phyloP scores from a whole-genome alignment of 2,888 invertebrate genomes.

The Lasioglossum oenotherae region DNA sequence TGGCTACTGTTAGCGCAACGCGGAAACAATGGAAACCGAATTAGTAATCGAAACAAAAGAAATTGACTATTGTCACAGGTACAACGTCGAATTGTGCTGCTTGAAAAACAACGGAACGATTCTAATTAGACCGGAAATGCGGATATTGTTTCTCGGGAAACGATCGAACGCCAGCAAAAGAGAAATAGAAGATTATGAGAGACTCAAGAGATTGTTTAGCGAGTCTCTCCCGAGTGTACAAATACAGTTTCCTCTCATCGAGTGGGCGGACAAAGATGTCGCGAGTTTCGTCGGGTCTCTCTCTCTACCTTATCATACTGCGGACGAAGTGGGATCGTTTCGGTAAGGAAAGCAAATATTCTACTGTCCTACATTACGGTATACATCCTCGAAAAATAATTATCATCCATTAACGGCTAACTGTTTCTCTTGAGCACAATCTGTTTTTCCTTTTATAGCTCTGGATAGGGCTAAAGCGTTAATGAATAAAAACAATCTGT shows the following conservation, averaged over 20 bases:
- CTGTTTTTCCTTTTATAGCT: neutral
- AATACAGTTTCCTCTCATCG: slow-evolving; percentile 56
- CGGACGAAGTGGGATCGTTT: neutral
- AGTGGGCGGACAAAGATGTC: slow-evolving; percentile 71
- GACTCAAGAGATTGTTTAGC: slow-evolving; percentile 10
- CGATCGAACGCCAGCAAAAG: slow-evolving; percentile 22
- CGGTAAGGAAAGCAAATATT: slow-evolving; percentile 15
- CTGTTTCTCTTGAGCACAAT: neutral
- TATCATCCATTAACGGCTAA: neutral
- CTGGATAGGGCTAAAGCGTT: neutral
- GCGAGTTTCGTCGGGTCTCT: slow-evolving; percentile 66
- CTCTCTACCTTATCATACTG: slow-evolving; percentile 63
- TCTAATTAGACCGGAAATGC: slow-evolving; percentile 58
- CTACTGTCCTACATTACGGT: neutral
- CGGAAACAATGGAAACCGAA: neutral
- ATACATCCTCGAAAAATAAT: neutral
- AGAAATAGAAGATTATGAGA: slow-evolving; percentile 11
- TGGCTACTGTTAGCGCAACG: neutral
- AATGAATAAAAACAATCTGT: neutral
- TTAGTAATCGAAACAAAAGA: neutral
- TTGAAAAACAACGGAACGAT: slow-evolving; percentile 10
- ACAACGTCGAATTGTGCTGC: slow-evolving; percentile 29
- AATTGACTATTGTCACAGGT: neutral
- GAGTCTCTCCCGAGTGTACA: slow-evolving; percentile 18
- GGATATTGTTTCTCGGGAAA: slow-evolving; percentile 66